A percentile compares a stretch with the other conserved stretches of the same genome.
These are phyloP conservation scores for Alaudala cheleensis DNA, from an alignment of 2,113 vertebrate species.

Conservation along the genomic window DNA sequence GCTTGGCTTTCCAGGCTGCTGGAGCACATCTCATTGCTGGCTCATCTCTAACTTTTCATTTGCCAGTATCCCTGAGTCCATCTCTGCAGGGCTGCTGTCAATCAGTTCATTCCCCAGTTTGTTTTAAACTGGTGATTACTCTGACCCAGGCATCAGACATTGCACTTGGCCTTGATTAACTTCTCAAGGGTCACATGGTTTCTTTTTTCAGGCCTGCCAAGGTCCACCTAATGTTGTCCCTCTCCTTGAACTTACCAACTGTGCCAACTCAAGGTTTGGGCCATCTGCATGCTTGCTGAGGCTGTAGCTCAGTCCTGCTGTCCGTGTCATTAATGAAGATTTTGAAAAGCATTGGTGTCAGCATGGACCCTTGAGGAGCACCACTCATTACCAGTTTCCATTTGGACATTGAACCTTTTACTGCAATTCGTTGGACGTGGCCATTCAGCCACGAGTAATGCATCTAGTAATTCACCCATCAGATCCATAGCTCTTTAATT, in stretches of 20 bases:
- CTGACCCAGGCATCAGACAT: no score
- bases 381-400: background rate
- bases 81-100: background rate
- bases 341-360: background rate
- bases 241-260: background rate
- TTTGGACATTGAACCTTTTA: background rate
- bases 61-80: background rate
- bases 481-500: background rate
- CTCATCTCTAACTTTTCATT: background rate
- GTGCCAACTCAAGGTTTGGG: background rate
- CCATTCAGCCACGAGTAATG: background rate
- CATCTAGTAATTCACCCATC: background rate
- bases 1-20: background rate
- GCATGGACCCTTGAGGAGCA: background rate
- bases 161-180: background rate
- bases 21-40: accelerated
- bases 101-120: background rate
- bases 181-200: background rate
- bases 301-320: background rate
- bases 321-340: background rate
- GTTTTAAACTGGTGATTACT: background rate
- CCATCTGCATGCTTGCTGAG: background rate
- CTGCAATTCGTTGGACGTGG: accelerated
- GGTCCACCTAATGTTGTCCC: background rate
- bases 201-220: background rate